Evolutionary conservation across 1,140 invertebrate genomes (phyloP), one percentile per base, ranked within the genome.

Genomic region (Aphelinus certus): DNA sequence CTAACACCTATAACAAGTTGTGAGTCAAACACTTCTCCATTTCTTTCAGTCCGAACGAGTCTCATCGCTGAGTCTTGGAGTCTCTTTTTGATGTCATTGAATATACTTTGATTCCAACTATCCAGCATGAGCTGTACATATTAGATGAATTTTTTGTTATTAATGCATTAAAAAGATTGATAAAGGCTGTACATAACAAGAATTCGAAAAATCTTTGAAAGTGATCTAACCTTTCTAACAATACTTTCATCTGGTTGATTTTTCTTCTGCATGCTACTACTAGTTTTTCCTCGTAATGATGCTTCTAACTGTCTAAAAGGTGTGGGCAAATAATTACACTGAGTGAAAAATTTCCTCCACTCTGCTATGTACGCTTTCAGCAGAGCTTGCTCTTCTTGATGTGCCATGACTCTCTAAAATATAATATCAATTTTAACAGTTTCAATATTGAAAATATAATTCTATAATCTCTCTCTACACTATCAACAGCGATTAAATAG

Each of bases 51-150:
- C 86, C 97, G 94, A 7, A 99, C 95, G 76, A 99, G 90, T 88
- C 97, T 97, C 97, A 99, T 98, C 6, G 97, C 98, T 79, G 96
- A 97, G 86, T 97, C 95, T 87, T 98, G 97, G 51, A 99, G 89
- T 76, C 95, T 91, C 82, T 97, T 93, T 87, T 98, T 97, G 77
- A 99, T 98, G 85, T 98, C 95, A 83, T 92, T 92, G 88, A 99
- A 99, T 82, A 99, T 99, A 86, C 95, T 97, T 84, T 96, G 93
- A 90, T 98, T 98, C 98, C 98, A 99, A 79, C 94, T 97, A 85
- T 98, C 97, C 76, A 99, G 89, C 98, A 99, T 99, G 64, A 99
- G 87, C 92, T 98, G 3, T 78, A 77, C 58, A 60, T 45, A 53
- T 63, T 47, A 48, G 5, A 73, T 63, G 61, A 51, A 61, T 71